Conservation (phyloP, 2,797 vertebrate species). For the Gallinago solitaria region DNA sequence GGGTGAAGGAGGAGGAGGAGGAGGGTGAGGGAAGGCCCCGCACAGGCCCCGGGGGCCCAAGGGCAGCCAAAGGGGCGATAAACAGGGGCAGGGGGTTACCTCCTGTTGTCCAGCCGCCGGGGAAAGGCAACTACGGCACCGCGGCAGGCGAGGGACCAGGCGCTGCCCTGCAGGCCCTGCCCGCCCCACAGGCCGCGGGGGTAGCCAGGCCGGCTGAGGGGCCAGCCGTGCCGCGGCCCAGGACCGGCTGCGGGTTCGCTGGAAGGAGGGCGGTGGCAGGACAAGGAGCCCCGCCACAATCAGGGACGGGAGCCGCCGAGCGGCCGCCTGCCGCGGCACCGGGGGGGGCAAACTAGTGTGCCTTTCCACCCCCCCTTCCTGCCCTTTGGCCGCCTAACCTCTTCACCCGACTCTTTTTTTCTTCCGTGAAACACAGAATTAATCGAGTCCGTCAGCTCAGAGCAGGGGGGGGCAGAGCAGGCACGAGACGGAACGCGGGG, state of each 20-base stretch:
- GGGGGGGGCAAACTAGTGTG: too few relatives aligned
- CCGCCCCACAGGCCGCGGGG: too few relatives aligned
- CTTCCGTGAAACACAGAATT: not conserved
- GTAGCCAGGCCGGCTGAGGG: not conserved
- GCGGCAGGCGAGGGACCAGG: rapidly evolving
- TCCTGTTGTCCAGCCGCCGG: not conserved
- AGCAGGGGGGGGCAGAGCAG: too few relatives aligned
- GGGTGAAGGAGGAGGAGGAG: too few relatives aligned
- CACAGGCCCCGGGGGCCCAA: too few relatives aligned
- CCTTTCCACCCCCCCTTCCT: too few relatives aligned
- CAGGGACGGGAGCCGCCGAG: not conserved
- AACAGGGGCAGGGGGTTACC: not conserved
- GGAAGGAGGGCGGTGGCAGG: not conserved
- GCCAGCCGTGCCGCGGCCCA: not conserved
- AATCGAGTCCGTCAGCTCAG: not conserved
- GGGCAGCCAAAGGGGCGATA: not conserved
- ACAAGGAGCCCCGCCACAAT: not conserved
- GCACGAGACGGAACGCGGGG: too few relatives aligned
- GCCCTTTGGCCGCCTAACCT: not conserved
- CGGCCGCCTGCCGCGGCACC: not conserved
- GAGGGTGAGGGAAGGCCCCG: too few relatives aligned
- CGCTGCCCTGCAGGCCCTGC: not conserved
- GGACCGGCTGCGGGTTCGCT: too few relatives aligned
- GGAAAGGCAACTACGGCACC: not conserved
- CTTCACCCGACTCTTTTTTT: not conserved